Conservation (phyloP, 2,888 invertebrate species). For the Drosophila buzzatii region DNA sequence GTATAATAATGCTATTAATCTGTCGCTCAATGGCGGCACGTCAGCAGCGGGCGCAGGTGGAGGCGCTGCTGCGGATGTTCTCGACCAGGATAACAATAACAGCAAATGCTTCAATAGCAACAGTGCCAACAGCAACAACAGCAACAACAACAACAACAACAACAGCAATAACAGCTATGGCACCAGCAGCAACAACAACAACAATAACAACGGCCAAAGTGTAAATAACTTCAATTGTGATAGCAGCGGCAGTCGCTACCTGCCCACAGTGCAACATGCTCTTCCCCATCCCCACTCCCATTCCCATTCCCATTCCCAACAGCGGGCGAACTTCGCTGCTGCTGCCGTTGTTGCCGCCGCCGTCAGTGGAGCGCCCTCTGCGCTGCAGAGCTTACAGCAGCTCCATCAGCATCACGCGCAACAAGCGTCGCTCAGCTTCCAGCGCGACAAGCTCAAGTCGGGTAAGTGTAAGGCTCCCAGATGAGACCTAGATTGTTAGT, state of each 20-base stretch:
- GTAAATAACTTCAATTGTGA: constrained; percentile 84
- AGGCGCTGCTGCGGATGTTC: constrained; percentile 27
- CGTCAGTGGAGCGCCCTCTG: constrained; percentile 81
- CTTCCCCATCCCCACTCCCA: constrained; percentile 49
- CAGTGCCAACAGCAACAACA: constrained; percentile 48
- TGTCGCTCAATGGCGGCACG: constrained; percentile 82
- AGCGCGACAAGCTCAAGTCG: constrained; percentile 83
- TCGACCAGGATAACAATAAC: constrained; percentile 64
- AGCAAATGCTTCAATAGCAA: constrained; percentile 57
- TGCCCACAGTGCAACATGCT: constrained; percentile 66
- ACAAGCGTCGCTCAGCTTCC: constrained; percentile 79
- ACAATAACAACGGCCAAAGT: constrained; percentile 50
- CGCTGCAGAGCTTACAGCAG: constrained; percentile 85
- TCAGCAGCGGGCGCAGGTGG: constrained; percentile 31
- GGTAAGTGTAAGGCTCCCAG: constrained; percentile 58
- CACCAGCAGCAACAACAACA: constrained; percentile 47
- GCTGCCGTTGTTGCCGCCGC: constrained; percentile 76
- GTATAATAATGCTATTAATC: constrained; percentile 85
- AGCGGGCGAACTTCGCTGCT: constrained; percentile 77
- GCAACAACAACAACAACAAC: constrained; percentile 37
- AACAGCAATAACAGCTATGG: constrained; percentile 49
- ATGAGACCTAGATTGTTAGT: not conserved
- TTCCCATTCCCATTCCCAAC: constrained; percentile 66
- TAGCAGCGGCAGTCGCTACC: constrained; percentile 75
- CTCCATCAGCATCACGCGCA: constrained; percentile 85